These are phyloP conservation scores for Andrena cerasifolii DNA, from an alignment of 1,140 invertebrate genomes.

Conservation along the genomic window DNA sequence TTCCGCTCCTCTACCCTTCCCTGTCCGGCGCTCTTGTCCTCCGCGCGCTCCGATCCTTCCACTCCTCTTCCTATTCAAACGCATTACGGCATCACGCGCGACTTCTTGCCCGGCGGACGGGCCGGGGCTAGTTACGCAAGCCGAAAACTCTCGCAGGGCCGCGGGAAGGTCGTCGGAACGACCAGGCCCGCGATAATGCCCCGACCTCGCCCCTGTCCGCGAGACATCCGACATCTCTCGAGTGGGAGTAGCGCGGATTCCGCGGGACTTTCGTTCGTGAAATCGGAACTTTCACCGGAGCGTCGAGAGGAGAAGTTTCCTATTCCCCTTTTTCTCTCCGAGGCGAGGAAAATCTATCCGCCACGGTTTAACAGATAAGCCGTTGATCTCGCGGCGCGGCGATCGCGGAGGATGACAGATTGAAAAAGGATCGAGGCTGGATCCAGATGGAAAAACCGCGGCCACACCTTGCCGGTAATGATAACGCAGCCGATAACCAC, in stretches of 20 bases:
- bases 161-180: constrained; percentile 45
- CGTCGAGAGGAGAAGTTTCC: background rate
- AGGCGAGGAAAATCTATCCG: background rate
- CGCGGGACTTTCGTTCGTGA: background rate
- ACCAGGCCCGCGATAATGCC: constrained; percentile 4
- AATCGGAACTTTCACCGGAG: too few species aligned
- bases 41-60: background rate
- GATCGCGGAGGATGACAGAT: background rate
- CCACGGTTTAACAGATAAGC: background rate
- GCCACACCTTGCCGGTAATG: constrained; percentile 31
- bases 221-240: too few species aligned
- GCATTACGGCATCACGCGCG: constrained; percentile 68
- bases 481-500: constrained; percentile 32
- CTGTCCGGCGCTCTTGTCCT: constrained; percentile 20
- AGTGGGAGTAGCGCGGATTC: too few species aligned
- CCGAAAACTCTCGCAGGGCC: constrained; percentile 41
- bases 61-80: constrained; percentile 56
- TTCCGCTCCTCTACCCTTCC: constrained; percentile 22
- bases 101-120: constrained; percentile 56
- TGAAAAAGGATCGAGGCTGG: background rate
- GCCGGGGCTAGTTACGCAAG: constrained; percentile 66
- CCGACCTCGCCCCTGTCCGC: background rate
- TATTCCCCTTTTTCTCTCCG: background rate
- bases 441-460: background rate
- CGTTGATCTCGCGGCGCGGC: background rate